phyloP scores from a whole-genome alignment of 35 echinoderm and acorn worm genomes.

The Hemicentrotus pulcherrimus region DNA sequence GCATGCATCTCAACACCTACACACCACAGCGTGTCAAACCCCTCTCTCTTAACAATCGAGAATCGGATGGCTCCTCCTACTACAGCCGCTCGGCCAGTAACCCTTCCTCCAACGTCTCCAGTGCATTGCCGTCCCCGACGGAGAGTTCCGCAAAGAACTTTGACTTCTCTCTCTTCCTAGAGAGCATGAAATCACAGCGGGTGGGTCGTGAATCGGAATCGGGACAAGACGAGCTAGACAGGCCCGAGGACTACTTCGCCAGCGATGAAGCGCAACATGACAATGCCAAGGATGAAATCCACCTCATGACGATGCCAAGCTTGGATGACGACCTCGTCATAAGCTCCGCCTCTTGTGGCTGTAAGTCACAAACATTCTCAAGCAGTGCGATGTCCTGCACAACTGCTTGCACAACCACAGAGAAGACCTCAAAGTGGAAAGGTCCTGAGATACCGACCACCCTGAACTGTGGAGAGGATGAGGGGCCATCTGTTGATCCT shows the following conservation, averaged over 20 bases:
- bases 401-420: neutral
- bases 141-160: constrained; percentile 64
- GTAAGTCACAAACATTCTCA: neutral
- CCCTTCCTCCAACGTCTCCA: constrained; percentile 86
- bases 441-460: neutral
- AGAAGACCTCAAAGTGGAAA: constrained; percentile 3
- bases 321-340: neutral
- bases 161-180: constrained; percentile 57
- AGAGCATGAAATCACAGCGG: constrained; percentile 10
- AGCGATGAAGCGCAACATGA: constrained; percentile 29
- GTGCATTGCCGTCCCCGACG: constrained; percentile 82
- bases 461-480: neutral
- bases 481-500: neutral
- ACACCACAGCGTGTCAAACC: constrained; percentile 76
- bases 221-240: neutral
- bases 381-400: neutral
- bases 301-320: neutral
- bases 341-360: neutral
- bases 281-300: neutral
- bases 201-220: too few relatives aligned
- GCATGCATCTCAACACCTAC: constrained; percentile 66
- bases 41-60: constrained; percentile 20
- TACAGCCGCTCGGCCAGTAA: constrained; percentile 80
- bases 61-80: constrained; percentile 54
- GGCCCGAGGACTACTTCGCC: constrained; percentile 22